Base-by-base conservation (phyloP, 2,113 vertebrate genomes). In the Chauna torquata region DNA sequence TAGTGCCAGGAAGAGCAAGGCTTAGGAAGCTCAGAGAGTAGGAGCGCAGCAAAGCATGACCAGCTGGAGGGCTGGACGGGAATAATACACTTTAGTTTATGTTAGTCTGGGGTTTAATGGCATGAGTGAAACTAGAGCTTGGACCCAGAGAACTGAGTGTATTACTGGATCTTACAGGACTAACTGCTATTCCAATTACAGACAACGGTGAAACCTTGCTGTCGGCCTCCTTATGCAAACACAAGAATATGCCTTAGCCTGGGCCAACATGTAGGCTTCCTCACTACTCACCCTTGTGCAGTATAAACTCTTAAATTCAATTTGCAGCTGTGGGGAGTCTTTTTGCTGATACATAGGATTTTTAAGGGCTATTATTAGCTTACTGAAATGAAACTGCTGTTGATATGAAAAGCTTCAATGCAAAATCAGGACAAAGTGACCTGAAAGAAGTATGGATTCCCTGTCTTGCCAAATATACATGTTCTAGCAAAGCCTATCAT, bases 281-380 rank as follows among this genome's bases (percentile, higher is more conserved):
- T 84, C 61, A 23, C 11, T 61, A 28, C 65, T 87, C 74, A 79
- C 30, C 38, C 52, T 75, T 76, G 47, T 47, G 59, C 59, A 92
- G 64, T n/a, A 68, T 24, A 59, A 79, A 64, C 50, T 86, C 85
- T 49, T 71, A 68, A 89, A 86, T 78, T 82, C 0, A 0, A 52
- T 85, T 84, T 95, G 94, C 64, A 82, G 61, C 83, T 42, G 65
- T 44, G 32, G 15, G 44, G 74, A 94, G 55, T 28, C 25, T 87
- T 92, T 84, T 87, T 92, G 86, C 93, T 94, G 91, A 96, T 42
- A 84, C 66, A 44, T 1, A 1, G 0, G 61, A 68, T 61, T 85
- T 94, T 92, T 92, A 57, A 79, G 52, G 42, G 50, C 25, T 96
- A 57, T 89, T 96, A 94, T 71, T 96, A 97, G 61, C 52, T 89